Percentiles rank a stretch among this genome's conserved stretches.
Evolutionary conservation across 2,888 invertebrate species (phyloP).

Genomic region (Lepidonotus clava): DNA sequence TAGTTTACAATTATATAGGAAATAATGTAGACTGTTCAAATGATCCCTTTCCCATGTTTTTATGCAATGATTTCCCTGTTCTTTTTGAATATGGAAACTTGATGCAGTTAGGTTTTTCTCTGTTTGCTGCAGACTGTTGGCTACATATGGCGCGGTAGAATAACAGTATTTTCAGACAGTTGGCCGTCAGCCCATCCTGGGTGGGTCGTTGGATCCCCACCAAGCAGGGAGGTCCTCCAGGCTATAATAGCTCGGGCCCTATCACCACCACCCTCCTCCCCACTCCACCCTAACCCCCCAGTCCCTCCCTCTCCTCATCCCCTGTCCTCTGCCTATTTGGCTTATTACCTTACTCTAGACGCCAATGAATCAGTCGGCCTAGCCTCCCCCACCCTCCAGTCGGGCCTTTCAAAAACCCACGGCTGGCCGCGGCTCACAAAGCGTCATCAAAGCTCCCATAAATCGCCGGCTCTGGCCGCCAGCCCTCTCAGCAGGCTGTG

Average conservation of each 20-base stretch:
- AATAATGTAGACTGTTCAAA: background rate
- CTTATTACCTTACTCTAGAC: constrained; percentile 33
- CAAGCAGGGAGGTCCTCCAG: constrained; percentile 44
- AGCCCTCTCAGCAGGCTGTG: constrained; percentile 20
- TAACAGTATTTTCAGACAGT: background rate
- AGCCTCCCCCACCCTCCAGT: constrained; percentile 36
- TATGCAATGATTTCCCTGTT: background rate
- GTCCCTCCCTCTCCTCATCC: background rate
- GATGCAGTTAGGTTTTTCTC: no score
- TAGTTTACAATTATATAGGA: no score
- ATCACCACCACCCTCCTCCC: constrained; percentile 9
- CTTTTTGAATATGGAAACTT: no score
- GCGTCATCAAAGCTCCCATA: constrained; percentile 38
- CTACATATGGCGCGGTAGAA: background rate
- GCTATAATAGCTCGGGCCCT: constrained; percentile 4
- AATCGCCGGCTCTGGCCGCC: constrained; percentile 14
- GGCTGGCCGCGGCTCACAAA: constrained; percentile 11
- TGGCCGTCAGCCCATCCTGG: background rate
- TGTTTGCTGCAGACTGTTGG: no score
- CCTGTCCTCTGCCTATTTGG: constrained; percentile 31
- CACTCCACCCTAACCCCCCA: no score
- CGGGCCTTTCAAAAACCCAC: constrained; percentile 28
- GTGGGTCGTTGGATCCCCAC: no score
- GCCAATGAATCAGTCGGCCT: constrained; percentile 13
- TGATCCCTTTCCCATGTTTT: background rate